These are phyloP conservation scores for Thinocorus orbignyianus DNA, from an alignment of 2,113 vertebrate species.

Conservation along the genomic window DNA sequence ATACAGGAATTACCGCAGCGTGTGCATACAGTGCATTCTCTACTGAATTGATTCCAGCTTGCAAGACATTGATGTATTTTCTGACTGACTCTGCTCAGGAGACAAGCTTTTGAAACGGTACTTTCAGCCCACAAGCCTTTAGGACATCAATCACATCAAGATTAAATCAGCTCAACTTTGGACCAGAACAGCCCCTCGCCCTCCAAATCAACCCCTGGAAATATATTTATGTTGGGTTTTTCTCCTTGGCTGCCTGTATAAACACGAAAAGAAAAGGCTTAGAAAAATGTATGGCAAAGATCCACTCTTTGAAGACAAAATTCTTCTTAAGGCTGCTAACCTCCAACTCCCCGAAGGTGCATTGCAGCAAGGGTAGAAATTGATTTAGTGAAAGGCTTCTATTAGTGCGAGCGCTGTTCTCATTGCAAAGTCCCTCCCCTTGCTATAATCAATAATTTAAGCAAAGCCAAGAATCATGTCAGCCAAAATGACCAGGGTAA, in stretches of 20 bases:
- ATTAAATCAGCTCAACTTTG: slow-evolving; percentile 39
- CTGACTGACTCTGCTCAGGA: slow-evolving; percentile 57
- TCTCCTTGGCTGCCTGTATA: background rate
- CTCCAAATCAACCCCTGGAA: background rate
- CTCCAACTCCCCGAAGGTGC: slow-evolving; percentile 33
- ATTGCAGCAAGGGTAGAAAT: slow-evolving; percentile 59
- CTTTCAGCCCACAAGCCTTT: slow-evolving; percentile 24
- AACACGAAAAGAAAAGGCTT: background rate
- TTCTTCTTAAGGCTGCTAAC: slow-evolving; percentile 42
- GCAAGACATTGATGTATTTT: slow-evolving; percentile 56
- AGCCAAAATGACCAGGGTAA: slow-evolving; percentile 67
- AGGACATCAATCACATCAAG: slow-evolving; percentile 17
- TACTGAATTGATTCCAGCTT: slow-evolving; percentile 41
- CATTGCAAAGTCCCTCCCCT: slow-evolving; percentile 64
- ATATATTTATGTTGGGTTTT: background rate
- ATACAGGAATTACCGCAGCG: slow-evolving; percentile 41
- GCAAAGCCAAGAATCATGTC: slow-evolving; percentile 68
- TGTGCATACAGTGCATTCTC: slow-evolving; percentile 24
- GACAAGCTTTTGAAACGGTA: slow-evolving; percentile 49
- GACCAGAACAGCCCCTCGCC: background rate
- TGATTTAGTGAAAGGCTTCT: slow-evolving; percentile 77
- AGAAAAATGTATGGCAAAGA: slow-evolving; percentile 33
- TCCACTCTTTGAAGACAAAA: slow-evolving; percentile 45
- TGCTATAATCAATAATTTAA: slow-evolving; percentile 76
- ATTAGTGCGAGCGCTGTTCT: slow-evolving; percentile 72